Base-by-base conservation (phyloP, 1,140 invertebrate genomes). In the Meloidogyne chitwoodi region DNA sequence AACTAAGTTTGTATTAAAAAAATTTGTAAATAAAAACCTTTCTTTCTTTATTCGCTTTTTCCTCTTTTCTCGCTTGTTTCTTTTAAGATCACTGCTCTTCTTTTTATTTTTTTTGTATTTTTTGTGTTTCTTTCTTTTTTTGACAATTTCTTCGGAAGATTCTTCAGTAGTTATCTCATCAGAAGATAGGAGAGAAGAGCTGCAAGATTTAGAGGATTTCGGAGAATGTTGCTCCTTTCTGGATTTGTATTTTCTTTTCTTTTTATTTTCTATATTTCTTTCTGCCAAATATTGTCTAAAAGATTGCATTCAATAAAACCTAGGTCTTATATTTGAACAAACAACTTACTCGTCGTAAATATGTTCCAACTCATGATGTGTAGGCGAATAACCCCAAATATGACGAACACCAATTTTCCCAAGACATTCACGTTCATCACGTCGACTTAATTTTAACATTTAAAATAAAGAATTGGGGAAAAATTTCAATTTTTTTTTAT, bases 331-430 rank as follows among this genome's bases (percentile, higher is more conserved):
- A n/a, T 2, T 19, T 3, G 34, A 16, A 66, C 0, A 81, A 62
- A 61, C 12, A 38, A 72, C 83, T 26, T 75, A 81, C 76, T 82
- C 80, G 56, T 81, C 75, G 63, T 83, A 83, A 34, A 85, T 65
- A n/a, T 61, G 38, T 63, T 81, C 68, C 44, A 85, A 77, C 38
- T 86, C 84, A 14, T 61, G 34, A 65, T 82, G 81, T 19, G 82
- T 78, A 2, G 84, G 84, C 24, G 84, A 85, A 22, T 68, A 48
- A 5, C 78, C 84, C 84, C 84, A 85, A 65, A 87, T 77, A 6
- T 62, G 61, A 1, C 69, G 12, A 8, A 80, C 26, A 10, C 85
- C 84, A 24, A 66, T 24, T 22, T 66, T 44, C 14, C 77, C 77
- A 24, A 82, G 56, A n/a, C 73, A 27, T 63, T 83, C 79, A 56